Percentiles rank a stretch among this genome's conserved stretches.
Conservation (phyloP, 2,797 vertebrate genomes). For the Acipenser oxyrinchus region DNA sequence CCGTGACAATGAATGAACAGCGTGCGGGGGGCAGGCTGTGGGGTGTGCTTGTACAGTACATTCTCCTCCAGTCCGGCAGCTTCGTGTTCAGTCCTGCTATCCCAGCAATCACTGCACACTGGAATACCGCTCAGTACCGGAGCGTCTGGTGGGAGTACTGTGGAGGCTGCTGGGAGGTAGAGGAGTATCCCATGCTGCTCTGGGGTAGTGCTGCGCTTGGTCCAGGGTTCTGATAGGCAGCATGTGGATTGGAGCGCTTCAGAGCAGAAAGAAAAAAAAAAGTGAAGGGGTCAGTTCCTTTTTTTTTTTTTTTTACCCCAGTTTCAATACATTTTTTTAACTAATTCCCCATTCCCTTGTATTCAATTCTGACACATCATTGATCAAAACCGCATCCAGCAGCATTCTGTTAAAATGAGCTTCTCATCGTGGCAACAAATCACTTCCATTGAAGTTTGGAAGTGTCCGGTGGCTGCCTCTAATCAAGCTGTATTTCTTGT, state of each 20-base stretch:
- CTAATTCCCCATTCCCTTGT: too few species aligned
- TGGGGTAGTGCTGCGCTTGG: conserved; percentile 99
- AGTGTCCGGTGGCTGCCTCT: too few species aligned
- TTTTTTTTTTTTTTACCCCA: too few species aligned
- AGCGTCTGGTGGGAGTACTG: conserved; percentile 98
- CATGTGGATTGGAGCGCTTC: conserved; percentile 98
- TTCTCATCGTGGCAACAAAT: too few species aligned
- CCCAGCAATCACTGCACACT: conserved; percentile 45
- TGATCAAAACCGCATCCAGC: too few species aligned
- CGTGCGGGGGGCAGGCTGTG: conserved; percentile 23
- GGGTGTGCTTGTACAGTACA: conserved; percentile 60
- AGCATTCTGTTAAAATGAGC: too few species aligned
- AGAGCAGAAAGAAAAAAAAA: conserved; percentile 21
- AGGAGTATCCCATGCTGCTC: conserved; percentile 98
- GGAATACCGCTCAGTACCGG: conserved; percentile 79
- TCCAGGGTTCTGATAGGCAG: conserved; percentile 99
- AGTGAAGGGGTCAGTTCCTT: not conserved
- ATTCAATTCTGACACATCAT: too few species aligned
- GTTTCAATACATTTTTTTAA: too few species aligned
- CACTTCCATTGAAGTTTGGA: too few species aligned
- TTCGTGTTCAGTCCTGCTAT: conserved; percentile 46
- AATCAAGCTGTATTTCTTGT: too few species aligned
- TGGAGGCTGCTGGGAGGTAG: conserved; percentile 99
- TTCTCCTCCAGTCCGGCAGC: conserved; percentile 45
- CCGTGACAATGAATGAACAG: conserved; percentile 48